Base-by-base conservation (phyloP, 2,113 vertebrate species). In the Castor canadensis region DNA sequence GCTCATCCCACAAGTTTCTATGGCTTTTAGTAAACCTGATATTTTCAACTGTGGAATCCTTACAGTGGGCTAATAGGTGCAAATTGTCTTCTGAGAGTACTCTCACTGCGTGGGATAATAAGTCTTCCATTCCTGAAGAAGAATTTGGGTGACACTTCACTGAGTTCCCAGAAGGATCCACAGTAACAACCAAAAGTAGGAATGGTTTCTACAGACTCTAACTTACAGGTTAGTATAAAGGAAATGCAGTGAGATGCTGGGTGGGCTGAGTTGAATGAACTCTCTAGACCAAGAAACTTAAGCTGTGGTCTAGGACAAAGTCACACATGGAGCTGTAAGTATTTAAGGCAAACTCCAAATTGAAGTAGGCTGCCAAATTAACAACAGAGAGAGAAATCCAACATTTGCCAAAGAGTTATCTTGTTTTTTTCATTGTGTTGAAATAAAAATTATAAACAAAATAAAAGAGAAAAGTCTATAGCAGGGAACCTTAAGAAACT, bases 111-210 rank as follows among this genome's bases (percentile, higher is more conserved):
- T 38, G 1, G 16, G 40, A 56, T 24, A 85, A 35, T 9, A 30
- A 72, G 40, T 15, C 13, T 35, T 71, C 9, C 24, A 9, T 69
- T 71, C 4, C 35, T 64, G 28, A 73, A 47, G 35, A 19, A 19
- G 22, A 88, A 38, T 32, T 26, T 58, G 9, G n/a, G 4, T 11
- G 58, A 4, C 9, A 58, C 26, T n/a, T 87, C 22, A 10, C 30
- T 40, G n/a, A 86, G 24, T 67, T 6, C 16, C 5, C 69, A 73
- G 66, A 77, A 12, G 35, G 7, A 52, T 1, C 5, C 8, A 45
- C 0, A 56, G 7, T 2, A n/a, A 3, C 5, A 10, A 40, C 6
- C n/a, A 19, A 38, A 45, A 26, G 6, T 26, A 11, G 1, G 30
- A 45, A 1, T 43, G 13, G 3, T 2, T 17, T 71, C 49, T 60